A percentile compares a stretch with the other conserved stretches of the same genome.
Conservation (phyloP, 2,888 invertebrate species). For the Patella depressa region DNA sequence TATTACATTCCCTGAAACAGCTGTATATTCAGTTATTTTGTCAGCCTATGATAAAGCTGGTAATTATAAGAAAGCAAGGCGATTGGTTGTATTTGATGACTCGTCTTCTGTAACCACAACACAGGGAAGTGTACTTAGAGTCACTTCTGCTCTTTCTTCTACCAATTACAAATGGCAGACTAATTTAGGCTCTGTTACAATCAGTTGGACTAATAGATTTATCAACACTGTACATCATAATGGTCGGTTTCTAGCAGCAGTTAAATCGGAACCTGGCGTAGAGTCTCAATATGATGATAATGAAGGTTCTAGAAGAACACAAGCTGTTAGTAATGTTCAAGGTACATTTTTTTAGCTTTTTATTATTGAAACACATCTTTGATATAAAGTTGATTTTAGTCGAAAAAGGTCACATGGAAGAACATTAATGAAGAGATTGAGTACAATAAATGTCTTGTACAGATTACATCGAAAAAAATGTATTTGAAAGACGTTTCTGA, state of each 20-base stretch:
- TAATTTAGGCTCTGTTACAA: neutral
- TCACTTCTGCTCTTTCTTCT: neutral
- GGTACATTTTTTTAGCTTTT: conserved; percentile 14
- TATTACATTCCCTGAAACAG: neutral
- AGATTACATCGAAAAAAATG: no score
- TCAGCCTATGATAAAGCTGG: neutral
- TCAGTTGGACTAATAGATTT: neutral
- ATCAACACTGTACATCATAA: neutral
- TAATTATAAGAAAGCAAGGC: neutral
- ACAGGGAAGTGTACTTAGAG: neutral
- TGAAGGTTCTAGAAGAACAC: conserved; percentile 19
- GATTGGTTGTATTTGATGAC: neutral
- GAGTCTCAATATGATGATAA: conserved; percentile 29
- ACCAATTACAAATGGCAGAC: neutral
- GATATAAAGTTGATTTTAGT: no score
- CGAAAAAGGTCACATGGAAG: no score
- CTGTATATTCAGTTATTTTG: neutral
- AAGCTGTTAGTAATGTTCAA: conserved; percentile 21
- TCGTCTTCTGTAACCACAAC: neutral
- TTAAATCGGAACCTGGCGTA: conserved; percentile 14
- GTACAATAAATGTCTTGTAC: no score
- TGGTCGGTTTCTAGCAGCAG: neutral
- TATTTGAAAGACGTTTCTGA: no score
- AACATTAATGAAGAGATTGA: no score
- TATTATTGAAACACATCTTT: no score